Base-by-base conservation (phyloP, 2,797 vertebrate species). In the Urosaurus nigricauda region DNA sequence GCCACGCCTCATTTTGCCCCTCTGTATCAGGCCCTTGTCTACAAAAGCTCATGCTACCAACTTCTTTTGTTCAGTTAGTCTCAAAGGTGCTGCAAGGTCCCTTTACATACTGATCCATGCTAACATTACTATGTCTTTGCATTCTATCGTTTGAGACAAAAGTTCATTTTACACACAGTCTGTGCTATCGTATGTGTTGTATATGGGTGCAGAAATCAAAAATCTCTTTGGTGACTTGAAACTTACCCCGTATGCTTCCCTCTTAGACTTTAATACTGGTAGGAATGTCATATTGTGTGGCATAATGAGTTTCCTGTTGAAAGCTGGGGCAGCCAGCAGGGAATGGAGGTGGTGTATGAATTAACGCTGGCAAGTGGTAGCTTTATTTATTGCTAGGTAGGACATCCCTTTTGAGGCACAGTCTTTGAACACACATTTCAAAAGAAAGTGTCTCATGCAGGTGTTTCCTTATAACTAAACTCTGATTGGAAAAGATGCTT, bases 331-430 rank as follows among this genome's bases (percentile, higher is more conserved):
- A 83, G 29, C 5, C 29, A n/a, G 65, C 29, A 43, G 65, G 89
- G 13, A 83, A 77, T 51, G 90, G 93, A 94, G 88, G 86, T 93
- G 93, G 93, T 93, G 89, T 47, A 89, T 91, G 73, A 86, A 93
- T 85, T 91, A 95, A 89, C 88, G 86, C 90, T 91, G 88, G 85
- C 93, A 95, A 90, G 89, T 95, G 90, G 90, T 90, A 89, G 85
- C 92, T 93, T 89, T 90, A 78, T 92, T 88, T 86, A 91, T 81
- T 93, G 89, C 92, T 85, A 90, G 91, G 24, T 37, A 73, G 32
- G 6, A 9, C 24, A 60, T 80, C 24, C 65, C 29, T 85, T 89
- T 24, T 73, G 14, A 88, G 43, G 82, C 81, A 87, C 90, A 89
- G 93, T 94, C 89, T 86, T 94, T 88, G 89, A 91, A 89, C 60